Evolutionary conservation across 2,113 vertebrate genomes (phyloP), one percentile per base, ranked within the genome.

Genomic region (Sprattus sprattus): DNA sequence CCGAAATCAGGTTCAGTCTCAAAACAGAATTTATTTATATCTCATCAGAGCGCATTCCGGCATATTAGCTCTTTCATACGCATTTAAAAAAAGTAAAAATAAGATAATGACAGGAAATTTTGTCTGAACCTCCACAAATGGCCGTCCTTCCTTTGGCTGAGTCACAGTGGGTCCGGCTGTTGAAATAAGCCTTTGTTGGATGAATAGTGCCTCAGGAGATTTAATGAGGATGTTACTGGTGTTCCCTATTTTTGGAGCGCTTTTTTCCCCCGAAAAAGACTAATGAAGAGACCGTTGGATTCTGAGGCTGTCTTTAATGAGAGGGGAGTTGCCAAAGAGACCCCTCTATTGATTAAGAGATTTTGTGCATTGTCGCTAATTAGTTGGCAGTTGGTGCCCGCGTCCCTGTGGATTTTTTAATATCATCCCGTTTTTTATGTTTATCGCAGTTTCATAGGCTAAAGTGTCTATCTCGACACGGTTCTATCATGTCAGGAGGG

Each of bases 211-310:
- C 81, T 82, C 81, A 82, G 64, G 84, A 83, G 67, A 78, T 82
- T 88, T 88, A 88, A 88, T 87, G 86, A 87, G 86, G 86, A 87
- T 87, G 75, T 88, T 82, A 78, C 84, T 84, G 85, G 64, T 85
- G 75, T 28, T 52, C 64, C 78, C 87, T 85, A 85, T 82, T 83
- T 87, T 85, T 82, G 60, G 86, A 85, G 46, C 60, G 57, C 47
- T 82, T 80, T 83, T 32, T 78, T 39, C 46, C 46, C 46, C 46
- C 28, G 25, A 82, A 81, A 75, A 83, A 85, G 64, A 80, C 84
- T 83, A 85, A 88, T 81, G 84, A 83, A 88, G 67, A 81, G 82
- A 54, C 84, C 45, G 84, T 78, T 88, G 45, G 45, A 82, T 82
- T 88, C 71, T 83, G 64, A 87, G 60, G 28, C 49, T 83, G 71